Percentiles rank a stretch among this genome's conserved stretches.
phyloP scores from a whole-genome alignment of 1,140 invertebrate genomes.

The Drosophila subobscura region DNA sequence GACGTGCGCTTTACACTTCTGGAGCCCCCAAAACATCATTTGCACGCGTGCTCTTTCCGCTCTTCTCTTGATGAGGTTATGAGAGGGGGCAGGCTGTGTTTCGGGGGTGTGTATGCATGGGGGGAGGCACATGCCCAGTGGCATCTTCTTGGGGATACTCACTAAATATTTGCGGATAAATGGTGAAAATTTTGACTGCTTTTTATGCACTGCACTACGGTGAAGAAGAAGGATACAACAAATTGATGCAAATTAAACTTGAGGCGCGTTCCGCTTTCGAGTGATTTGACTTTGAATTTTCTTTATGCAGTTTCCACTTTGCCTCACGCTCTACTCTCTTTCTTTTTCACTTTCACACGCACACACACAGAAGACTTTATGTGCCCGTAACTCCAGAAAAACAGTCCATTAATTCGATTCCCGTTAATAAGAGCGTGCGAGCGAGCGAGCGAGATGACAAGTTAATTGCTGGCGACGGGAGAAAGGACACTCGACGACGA shows the following conservation, averaged over 20 bases:
- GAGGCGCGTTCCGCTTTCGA: conserved; percentile 8
- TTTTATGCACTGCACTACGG: conserved; percentile 58
- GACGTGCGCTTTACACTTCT: conserved; percentile 70
- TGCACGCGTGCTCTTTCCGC: conserved; percentile 77
- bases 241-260: conserved; percentile 26
- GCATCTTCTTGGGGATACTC: conserved; percentile 72
- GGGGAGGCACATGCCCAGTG: conserved; percentile 34
- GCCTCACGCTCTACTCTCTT: conserved; percentile 8
- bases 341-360: conserved; percentile 14
- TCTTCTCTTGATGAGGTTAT: conserved; percentile 26
- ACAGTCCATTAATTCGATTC: too few species aligned
- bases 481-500: conserved; percentile 62
- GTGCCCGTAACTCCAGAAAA: conserved; percentile 12
- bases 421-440: too few species aligned
- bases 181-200: conserved; percentile 83
- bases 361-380: conserved; percentile 46
- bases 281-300: conserved; percentile 10
- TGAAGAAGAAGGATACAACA: conserved; percentile 9
- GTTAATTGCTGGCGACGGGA: conserved; percentile 7
- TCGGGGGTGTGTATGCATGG: conserved; percentile 3
- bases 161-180: conserved; percentile 83
- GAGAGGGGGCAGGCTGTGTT: conserved; percentile 9
- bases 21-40: conserved; percentile 70
- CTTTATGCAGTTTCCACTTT: neutral
- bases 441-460: too few species aligned